A percentile compares a stretch with the other conserved stretches of the same genome.
These are phyloP conservation scores for Lumbricus terrestris DNA, from an alignment of 2,888 invertebrate genomes.

Conservation along the genomic window DNA sequence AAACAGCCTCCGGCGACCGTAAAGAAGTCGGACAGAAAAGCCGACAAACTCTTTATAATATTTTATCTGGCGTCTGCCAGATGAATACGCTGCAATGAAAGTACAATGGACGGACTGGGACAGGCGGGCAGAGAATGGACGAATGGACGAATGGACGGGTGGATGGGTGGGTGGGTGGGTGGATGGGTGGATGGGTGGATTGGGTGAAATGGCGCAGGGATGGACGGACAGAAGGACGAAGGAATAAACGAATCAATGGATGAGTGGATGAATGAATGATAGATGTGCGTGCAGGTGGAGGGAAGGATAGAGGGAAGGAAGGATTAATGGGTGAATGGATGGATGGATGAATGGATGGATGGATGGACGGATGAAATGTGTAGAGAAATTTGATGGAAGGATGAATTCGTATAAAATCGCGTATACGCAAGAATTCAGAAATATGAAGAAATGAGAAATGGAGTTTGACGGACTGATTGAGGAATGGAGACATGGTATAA, in stretches of 20 bases:
- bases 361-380: no score
- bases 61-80: not conserved
- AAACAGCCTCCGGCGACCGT: conserved; percentile 8
- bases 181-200: not conserved
- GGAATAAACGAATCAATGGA: not conserved
- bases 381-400: no score
- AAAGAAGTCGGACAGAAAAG: not conserved
- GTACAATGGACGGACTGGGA: not conserved
- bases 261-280: not conserved
- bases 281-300: not conserved
- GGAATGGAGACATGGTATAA: not conserved
- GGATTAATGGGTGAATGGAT: not conserved
- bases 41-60: not conserved
- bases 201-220: not conserved
- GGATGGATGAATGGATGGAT: no score
- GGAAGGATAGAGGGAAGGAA: not conserved
- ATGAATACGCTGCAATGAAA: not conserved
- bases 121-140: not conserved
- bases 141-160: not conserved
- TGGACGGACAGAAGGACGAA: not conserved
- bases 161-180: not conserved
- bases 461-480: not conserved
- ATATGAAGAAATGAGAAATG: not conserved
- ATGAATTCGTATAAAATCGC: no score
- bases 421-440: no score